phyloP scores from a whole-genome alignment of 2,888 invertebrate genomes.

The Diarsia brunnea region DNA sequence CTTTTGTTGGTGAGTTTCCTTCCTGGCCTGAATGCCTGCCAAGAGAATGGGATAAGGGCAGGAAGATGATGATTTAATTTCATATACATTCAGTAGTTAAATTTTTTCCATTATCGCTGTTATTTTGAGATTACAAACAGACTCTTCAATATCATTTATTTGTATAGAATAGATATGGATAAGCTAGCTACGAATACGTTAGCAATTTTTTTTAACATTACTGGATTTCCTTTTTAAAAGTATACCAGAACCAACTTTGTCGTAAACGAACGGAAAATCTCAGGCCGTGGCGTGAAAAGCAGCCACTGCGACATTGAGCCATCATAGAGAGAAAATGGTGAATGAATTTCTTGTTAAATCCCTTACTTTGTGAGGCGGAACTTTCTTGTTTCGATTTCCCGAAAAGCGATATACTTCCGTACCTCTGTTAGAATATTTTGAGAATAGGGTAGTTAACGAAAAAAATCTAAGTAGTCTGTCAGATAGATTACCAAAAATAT shows the following conservation, averaged over 20 bases:
- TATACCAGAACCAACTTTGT: not conserved
- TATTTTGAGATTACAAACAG: not conserved
- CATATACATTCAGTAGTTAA: no score
- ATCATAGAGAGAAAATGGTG: not conserved
- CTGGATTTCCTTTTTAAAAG: not conserved
- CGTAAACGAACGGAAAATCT: not conserved
- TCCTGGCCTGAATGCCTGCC: no score
- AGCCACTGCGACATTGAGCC: not conserved
- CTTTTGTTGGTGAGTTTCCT: constrained; percentile 32
- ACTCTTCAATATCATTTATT: no score
- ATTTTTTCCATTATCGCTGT: no score
- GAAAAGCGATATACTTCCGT: not conserved
- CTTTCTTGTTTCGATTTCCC: not conserved
- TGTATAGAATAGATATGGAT: not conserved
- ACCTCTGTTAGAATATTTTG: not conserved
- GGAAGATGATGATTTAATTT: no score
- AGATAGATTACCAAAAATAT: no score
- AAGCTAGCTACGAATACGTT: not conserved
- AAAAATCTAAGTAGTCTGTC: no score
- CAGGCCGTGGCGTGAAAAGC: not conserved
- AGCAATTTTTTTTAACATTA: not conserved
- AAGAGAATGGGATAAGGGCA: no score
- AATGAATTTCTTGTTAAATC: constrained; percentile 2
- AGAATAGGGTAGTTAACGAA: no score
- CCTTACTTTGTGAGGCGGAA: not conserved